These are phyloP conservation scores for Calidris pygmaea DNA, from an alignment of 2,113 vertebrate genomes.

Conservation along the genomic window DNA sequence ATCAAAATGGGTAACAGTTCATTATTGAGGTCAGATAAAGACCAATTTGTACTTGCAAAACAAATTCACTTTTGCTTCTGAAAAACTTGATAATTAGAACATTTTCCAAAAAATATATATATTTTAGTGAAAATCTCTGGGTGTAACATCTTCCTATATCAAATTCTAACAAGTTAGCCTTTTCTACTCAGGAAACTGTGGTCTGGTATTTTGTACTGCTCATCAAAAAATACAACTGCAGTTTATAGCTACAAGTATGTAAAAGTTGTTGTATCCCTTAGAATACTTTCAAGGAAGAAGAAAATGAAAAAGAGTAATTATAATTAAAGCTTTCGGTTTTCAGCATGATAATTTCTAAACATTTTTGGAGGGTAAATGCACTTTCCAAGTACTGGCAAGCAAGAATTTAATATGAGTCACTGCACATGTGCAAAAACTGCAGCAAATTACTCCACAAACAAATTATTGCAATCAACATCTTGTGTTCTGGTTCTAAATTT, in stretches of 20 bases:
- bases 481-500: slow-evolving; percentile 81
- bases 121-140: background rate
- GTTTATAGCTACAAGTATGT: background rate
- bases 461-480: slow-evolving; percentile 83
- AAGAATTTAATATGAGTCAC: slow-evolving; percentile 75
- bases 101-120: background rate
- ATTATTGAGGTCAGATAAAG: background rate
- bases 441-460: slow-evolving; percentile 78
- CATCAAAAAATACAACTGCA: background rate
- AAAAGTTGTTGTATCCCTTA: slow-evolving; percentile 9
- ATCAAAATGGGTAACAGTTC: background rate
- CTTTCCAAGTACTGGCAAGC: slow-evolving; percentile 54
- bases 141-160: background rate
- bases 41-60: background rate
- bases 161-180: background rate
- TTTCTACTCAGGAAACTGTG: background rate
- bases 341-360: slow-evolving; percentile 57
- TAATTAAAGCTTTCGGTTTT: slow-evolving; percentile 64
- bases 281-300: slow-evolving; percentile 41
- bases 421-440: slow-evolving; percentile 76
- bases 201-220: background rate
- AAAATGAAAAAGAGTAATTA: slow-evolving; percentile 49
- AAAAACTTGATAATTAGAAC: background rate
- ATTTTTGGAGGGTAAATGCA: slow-evolving; percentile 72
- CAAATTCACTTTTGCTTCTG: background rate